Conservation (phyloP, 1,140 invertebrate genomes). For the Amyelois transitella region DNA sequence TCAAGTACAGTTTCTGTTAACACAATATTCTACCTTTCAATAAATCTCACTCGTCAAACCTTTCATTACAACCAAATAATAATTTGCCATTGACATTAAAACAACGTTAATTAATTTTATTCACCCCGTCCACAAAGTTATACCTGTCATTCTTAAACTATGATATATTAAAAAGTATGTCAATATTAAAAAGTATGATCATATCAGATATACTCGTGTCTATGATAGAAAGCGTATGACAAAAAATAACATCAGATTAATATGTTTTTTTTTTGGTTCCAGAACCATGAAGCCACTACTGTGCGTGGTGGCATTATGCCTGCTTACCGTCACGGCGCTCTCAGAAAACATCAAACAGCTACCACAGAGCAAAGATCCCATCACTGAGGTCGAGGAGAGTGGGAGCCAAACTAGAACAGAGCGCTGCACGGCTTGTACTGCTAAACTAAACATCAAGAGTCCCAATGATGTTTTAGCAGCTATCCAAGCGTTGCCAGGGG, state of each 20-base stretch:
- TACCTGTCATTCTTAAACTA: not conserved
- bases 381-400: constrained; percentile 44
- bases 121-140: too few species aligned
- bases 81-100: not conserved
- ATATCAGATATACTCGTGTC: not conserved
- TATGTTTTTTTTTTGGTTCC: constrained; percentile 39
- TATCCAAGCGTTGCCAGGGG: constrained; percentile 38
- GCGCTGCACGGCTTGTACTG: constrained; percentile 43
- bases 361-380: constrained; percentile 38
- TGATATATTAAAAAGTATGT: too few species aligned
- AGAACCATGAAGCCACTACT: constrained; percentile 70
- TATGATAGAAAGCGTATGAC: not conserved
- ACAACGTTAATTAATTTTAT: not conserved
- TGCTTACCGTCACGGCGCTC: constrained; percentile 38
- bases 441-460: constrained; percentile 35
- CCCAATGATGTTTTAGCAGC: constrained; percentile 44
- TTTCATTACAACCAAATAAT: not conserved
- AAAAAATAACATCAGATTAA: constrained; percentile 1
- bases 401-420: constrained; percentile 41
- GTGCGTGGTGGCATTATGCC: constrained; percentile 50
- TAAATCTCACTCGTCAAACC: too few species aligned
- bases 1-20: too few species aligned
- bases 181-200: not conserved
- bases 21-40: not conserved
- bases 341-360: constrained; percentile 55